A percentile compares a stretch with the other conserved stretches of the same genome.
Evolutionary conservation across 2,888 invertebrate species (phyloP).

Genomic region (Chorisops tibialis): DNA sequence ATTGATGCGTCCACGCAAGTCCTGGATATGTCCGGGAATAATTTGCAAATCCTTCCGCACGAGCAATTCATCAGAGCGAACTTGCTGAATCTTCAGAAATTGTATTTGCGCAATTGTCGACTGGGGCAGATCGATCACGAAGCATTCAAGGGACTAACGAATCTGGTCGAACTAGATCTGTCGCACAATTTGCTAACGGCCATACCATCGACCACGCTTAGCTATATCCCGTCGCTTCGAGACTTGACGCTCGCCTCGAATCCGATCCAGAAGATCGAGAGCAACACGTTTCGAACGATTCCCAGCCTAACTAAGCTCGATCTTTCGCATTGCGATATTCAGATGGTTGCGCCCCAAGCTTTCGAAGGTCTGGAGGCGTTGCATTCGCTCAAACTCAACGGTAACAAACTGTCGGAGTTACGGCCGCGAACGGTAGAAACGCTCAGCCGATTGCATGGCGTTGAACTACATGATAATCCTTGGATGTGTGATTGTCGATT

Average conservation of each 20-base stretch:
- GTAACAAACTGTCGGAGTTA: constrained; percentile 73
- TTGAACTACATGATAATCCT: constrained; percentile 82
- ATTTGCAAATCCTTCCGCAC: constrained; percentile 75
- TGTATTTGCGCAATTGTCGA: constrained; percentile 78
- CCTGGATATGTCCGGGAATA: constrained; percentile 83
- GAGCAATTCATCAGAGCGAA: constrained; percentile 79
- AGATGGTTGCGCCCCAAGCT: constrained; percentile 70
- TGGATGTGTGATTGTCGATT: constrained; percentile 87
- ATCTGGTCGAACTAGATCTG: constrained; percentile 84
- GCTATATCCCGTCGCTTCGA: constrained; percentile 75
- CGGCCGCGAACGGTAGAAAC: constrained; percentile 71
- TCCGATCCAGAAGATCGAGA: constrained; percentile 75
- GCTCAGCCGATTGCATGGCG: constrained; percentile 69
- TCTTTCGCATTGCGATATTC: constrained; percentile 76
- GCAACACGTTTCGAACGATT: constrained; percentile 70
- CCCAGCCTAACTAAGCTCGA: constrained; percentile 79
- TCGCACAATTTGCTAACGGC: constrained; percentile 77
- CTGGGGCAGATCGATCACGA: constrained; percentile 81
- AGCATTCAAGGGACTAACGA: constrained; percentile 82
- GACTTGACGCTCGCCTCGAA: constrained; percentile 78
- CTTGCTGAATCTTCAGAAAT: constrained; percentile 80
- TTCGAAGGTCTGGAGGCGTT: constrained; percentile 74
- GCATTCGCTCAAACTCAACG: constrained; percentile 75
- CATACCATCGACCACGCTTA: constrained; percentile 76
- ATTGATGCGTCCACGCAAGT: constrained; percentile 89